Base-by-base conservation (phyloP, 1,140 invertebrate species). In the Danaus melanippus region DNA sequence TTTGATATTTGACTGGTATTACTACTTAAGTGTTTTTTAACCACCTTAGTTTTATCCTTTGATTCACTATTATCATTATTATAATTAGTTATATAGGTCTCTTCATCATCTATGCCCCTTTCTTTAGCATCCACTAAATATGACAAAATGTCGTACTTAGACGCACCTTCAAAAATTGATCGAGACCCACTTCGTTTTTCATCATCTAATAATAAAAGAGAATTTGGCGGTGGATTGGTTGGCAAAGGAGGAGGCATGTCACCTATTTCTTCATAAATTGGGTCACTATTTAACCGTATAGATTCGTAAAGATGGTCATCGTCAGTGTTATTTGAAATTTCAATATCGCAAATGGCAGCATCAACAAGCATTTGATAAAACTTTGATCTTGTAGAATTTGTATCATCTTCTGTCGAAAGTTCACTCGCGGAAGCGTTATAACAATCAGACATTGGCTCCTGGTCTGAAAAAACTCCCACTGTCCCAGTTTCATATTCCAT, bases 211-310 rank as follows among this genome's bases (percentile, higher is more conserved):
- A 89, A 75, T 41, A 75, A 39, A 67, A 90, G 71, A 41, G 82
- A 87, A 50, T 88, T 77, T 0, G 92, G 93, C 6, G 93, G 93
- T 9, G 93, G 93, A 64, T 92, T 92, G 0, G 92, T 69, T 2
- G 93, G 93, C 50, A 94, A 72, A 7, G 93, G 93, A 11, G 92
- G 93, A 8, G 93, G 93, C 64, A 93, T 92, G 62, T 94, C 93
- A 9, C 90, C 89, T 50, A 96, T 94, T 85, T 96, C 95, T 85
- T 96, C 95, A 74, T 96, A 96, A 71, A 96, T 96, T 2, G 94
- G 94, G 85, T 96, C 94, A n/a, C 76, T 87, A 64, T 90, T 90
- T n/a, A 88, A 67, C 44, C 92, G 89, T 21, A 95, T 94, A 12
- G 93, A 90, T 72, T 95, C 94, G 62, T 95, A 95, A 53, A 93